Base-by-base conservation (phyloP, 2,888 invertebrate genomes). In the Byasa hedistus region DNA sequence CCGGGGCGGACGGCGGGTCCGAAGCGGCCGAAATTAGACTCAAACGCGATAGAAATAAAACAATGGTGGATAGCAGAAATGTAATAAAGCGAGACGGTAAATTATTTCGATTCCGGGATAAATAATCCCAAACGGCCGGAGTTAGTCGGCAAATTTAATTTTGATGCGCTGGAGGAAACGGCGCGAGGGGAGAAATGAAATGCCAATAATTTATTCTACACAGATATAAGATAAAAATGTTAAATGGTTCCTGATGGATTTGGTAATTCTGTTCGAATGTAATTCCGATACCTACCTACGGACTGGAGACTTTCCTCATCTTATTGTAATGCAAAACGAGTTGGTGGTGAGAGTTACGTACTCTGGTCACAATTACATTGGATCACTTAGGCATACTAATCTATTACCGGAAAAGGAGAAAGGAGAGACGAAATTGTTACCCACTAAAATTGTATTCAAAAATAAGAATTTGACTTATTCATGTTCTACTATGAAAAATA, bases 41-140 rank as follows among this genome's bases (percentile, higher is more conserved):
- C 69, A 74, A 73, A 48, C 2, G 19, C 22, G 4, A 51, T 57
- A 1, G 15, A 0, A 1, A 70, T 75, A 79, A 71, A 68, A 68
- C 22, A 59, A 27, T 69, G 39, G 52, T 55, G 15, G 32, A 12
- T 21, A 19, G 61, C 63, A 64, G 55, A 69, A 57, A 58, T 57
- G 63, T 70, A 73, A 66, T 65, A 69, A 76, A 69, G 71, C 73
- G 22, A 48, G 58, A 44, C 48, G 62, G 73, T 78, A 77, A 81
- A 82, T 78, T 76, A 78, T 76, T 77, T 73, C 70, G 72, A 76
- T 75, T 71, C 74, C 72, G 75, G 76, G 78, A 82, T 83, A 83
- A 82, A 81, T 82, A 82, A 82, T 80, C 76, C 76, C 73, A 77
- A 82, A 67, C 65, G 66, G 62, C 62, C 58, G 66, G 66, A 66